These are phyloP conservation scores for Amphiprion ocellaris DNA, from an alignment of 2,113 vertebrate genomes.

Conservation along the genomic window DNA sequence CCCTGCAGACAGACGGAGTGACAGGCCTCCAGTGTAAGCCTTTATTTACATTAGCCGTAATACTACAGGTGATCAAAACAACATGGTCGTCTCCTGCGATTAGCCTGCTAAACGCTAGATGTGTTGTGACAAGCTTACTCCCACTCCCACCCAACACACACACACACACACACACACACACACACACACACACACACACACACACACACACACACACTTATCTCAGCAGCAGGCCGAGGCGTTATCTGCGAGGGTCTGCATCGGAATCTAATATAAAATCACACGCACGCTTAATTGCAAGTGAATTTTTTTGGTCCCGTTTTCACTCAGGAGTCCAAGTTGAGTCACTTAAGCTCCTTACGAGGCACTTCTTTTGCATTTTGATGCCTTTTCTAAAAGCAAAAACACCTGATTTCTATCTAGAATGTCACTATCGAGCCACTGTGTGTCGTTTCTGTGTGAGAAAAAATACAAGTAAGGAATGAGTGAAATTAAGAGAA, in stretches of 20 bases:
- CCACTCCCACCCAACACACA: constrained; percentile 52
- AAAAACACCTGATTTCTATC: constrained; percentile 1
- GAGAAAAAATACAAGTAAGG: constrained; percentile 36
- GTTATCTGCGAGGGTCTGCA: constrained; percentile 53
- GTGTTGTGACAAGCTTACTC: constrained; percentile 80
- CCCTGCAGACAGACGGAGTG: constrained; percentile 61
- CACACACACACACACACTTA: constrained; percentile 37
- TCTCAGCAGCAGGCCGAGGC: constrained; percentile 44
- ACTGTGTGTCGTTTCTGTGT: constrained; percentile 30
- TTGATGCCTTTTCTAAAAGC: neutral
- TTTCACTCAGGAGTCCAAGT: too few relatives aligned
- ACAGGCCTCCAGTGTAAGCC: constrained; percentile 74
- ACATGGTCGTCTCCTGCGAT: constrained; percentile 75
- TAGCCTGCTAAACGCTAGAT: constrained; percentile 72
- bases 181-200: constrained; percentile 41
- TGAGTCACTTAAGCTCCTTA: constrained; percentile 75
- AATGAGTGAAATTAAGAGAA: constrained; percentile 62
- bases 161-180: constrained; percentile 31
- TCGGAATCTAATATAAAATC: constrained; percentile 40
- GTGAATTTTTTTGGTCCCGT: constrained; percentile 14
- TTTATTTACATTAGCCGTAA: constrained; percentile 80
- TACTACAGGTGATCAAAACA: constrained; percentile 83
- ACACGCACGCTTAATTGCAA: neutral
- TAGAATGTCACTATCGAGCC: too few relatives aligned
- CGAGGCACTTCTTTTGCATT: constrained; percentile 32